phyloP scores from a whole-genome alignment of 2,888 invertebrate species.

The Argyresthia albistria region DNA sequence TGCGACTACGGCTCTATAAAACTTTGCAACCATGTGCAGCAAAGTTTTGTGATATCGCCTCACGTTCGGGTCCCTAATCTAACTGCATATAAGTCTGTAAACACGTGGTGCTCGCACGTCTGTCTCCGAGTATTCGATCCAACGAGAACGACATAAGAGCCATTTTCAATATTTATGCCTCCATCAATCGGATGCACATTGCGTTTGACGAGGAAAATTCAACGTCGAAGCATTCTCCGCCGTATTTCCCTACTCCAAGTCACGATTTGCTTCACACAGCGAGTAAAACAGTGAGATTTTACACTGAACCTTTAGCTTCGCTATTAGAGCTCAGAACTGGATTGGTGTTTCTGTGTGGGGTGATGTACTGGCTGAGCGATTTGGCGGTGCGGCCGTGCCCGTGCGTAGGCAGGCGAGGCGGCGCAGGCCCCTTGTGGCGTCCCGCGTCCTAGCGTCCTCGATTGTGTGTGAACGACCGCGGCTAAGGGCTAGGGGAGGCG shows the following conservation, averaged over 20 bases:
- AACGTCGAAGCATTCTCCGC: too few relatives aligned
- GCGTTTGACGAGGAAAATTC: constrained; percentile 24
- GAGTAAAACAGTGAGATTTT: too few relatives aligned
- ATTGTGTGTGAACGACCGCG: constrained; percentile 69
- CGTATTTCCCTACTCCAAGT: too few relatives aligned
- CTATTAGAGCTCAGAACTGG: too few relatives aligned
- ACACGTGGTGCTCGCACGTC: constrained; percentile 49
- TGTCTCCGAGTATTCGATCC: constrained; percentile 45
- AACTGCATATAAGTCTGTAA: constrained; percentile 33
- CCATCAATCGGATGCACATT: constrained; percentile 53
- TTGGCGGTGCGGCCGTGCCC: constrained; percentile 18
- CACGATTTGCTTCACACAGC: too few relatives aligned
- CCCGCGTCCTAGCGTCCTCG: constrained; percentile 37
- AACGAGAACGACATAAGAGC: constrained; percentile 50
- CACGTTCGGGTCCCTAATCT: constrained; percentile 34
- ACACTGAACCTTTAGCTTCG: too few relatives aligned
- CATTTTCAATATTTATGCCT: constrained; percentile 59
- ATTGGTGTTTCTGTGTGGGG: constrained; percentile 1
- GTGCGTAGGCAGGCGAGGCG: constrained; percentile 53
- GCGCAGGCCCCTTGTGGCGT: constrained; percentile 34
- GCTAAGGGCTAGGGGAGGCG: constrained; percentile 59
- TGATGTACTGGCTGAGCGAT: constrained; percentile 49
- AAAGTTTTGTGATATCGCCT: constrained; percentile 26
- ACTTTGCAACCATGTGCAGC: constrained; percentile 38
- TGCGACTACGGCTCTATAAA: constrained; percentile 16